Evolutionary conservation across 2,888 invertebrate genomes (phyloP), one percentile per base, ranked within the genome.

Genomic region (Orthosia gothica): DNA sequence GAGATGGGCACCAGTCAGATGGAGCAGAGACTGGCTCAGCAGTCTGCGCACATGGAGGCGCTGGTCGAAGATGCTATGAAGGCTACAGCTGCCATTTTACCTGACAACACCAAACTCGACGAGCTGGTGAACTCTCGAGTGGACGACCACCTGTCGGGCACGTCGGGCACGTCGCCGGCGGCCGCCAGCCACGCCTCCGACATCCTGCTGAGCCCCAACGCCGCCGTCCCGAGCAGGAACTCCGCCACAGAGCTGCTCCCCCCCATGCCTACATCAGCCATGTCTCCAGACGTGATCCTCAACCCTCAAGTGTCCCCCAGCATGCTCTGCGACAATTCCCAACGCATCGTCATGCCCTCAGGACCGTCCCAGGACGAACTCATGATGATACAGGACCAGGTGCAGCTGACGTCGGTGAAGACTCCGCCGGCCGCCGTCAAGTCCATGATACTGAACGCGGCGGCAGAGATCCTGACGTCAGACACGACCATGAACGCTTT

Each of bases 401-500:
- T 95, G 62, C 93, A 91, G 81, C 76, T 93, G 20, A 91, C 94
- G 45, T 94, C 96, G 15, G 96, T 97, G 75, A 97, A 95, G 89
- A 97, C 97, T 61, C 97, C 97, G 61, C 96, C 97, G 2, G 97
- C 97, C 47, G 97, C 97, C 47, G 97, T 98, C 85, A 98, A 98
- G 84, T 97, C 97, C n/a, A 98, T 98, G 97, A 97, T 98, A 61
- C 95, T 98, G 70, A 98, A 98, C 90, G 98, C 98, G 11, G 98
- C 98, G 0, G 98, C 97, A 0, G 98, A 98, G 93, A 97, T 98
- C 85, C 96, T 98, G 18, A 97, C 97, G 63, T 97, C 98, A 0
- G 95, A 97, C 94, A 94, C 97, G 69, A 97, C 97, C 54, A 97
- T 97, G 96, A 96, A 96, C 90, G 97, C 96, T 78, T 89, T 97